These are phyloP conservation scores for Clavelina lepadiformis DNA, from an alignment of 23 tunicate species.

Conservation along the genomic window DNA sequence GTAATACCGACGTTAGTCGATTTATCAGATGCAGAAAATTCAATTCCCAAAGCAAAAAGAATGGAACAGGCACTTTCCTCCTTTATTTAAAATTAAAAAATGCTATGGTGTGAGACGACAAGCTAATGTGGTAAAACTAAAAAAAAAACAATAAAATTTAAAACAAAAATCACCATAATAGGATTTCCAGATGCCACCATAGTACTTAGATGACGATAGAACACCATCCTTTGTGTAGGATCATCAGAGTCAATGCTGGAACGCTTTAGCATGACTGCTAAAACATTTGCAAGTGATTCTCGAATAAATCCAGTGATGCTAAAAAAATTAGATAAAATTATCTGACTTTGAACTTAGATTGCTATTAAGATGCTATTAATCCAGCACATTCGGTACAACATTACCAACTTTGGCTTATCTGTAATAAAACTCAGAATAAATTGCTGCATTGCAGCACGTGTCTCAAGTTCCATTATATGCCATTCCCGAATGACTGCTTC, in stretches of 20 bases:
- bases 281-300: constrained; percentile 25
- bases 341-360: background rate
- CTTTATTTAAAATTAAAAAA: constrained; percentile 7
- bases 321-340: background rate
- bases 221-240: constrained; percentile 11
- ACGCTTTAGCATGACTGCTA: constrained; percentile 75
- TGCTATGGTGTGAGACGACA: no score
- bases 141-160: background rate
- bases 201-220: constrained; percentile 35
- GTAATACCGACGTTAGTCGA: constrained; percentile 64
- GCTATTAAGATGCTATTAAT: background rate
- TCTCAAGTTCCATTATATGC: constrained; percentile 18
- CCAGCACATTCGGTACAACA: background rate
- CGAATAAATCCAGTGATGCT: constrained; percentile 47
- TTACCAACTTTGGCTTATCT: constrained; percentile 11
- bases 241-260: constrained; percentile 23
- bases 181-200: constrained; percentile 32
- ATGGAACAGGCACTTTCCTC: constrained; percentile 64
- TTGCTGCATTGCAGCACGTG: constrained; percentile 33
- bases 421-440: constrained; percentile 36
- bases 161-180: background rate
- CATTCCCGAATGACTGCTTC: constrained; percentile 67
- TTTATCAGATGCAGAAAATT: constrained; percentile 64
- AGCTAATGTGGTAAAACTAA: no score
- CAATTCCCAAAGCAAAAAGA: constrained; percentile 41